phyloP scores from a whole-genome alignment of 2,113 vertebrate genomes.

The Oncorhynchus gorbuscha region DNA sequence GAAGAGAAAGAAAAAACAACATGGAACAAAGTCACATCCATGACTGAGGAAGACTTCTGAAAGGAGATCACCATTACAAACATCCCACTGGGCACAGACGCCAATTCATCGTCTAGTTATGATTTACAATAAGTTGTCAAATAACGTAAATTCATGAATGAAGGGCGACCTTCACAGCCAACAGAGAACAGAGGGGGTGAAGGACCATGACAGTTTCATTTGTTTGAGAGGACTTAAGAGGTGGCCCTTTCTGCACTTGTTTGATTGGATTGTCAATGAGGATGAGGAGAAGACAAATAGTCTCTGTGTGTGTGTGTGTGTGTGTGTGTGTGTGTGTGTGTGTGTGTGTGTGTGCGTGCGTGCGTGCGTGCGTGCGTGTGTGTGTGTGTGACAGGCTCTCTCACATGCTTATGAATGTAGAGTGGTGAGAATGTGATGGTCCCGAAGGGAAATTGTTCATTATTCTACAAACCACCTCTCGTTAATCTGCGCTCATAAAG shows the following conservation, averaged over 20 bases:
- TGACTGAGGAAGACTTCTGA: no score
- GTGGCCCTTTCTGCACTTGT: slow-evolving; percentile 52
- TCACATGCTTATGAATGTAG: slow-evolving; percentile 22
- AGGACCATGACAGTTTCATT: slow-evolving; percentile 58
- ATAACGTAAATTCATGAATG: slow-evolving; percentile 13
- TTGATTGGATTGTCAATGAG: slow-evolving; percentile 64
- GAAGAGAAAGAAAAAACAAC: no score
- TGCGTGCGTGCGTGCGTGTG: not conserved
- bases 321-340: not conserved
- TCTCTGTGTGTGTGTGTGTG: not conserved
- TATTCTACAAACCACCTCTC: slow-evolving; percentile 45
- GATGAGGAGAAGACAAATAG: slow-evolving; percentile 25
- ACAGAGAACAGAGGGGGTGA: slow-evolving; percentile 21
- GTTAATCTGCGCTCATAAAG: slow-evolving; percentile 42
- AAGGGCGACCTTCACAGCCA: slow-evolving; percentile 59
- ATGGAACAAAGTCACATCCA: no score
- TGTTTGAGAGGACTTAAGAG: slow-evolving; percentile 64
- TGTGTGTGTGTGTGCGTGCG: not conserved
- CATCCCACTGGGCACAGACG: no score
- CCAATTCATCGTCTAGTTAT: no score
- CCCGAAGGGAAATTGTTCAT: slow-evolving; percentile 45
- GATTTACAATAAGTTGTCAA: no score
- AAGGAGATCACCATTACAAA: no score
- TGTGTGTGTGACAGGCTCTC: not conserved
- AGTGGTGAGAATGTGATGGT: slow-evolving; percentile 7